Conservation (phyloP, 2,113 vertebrate genomes). For the Petrocephalus microphthalmus region DNA sequence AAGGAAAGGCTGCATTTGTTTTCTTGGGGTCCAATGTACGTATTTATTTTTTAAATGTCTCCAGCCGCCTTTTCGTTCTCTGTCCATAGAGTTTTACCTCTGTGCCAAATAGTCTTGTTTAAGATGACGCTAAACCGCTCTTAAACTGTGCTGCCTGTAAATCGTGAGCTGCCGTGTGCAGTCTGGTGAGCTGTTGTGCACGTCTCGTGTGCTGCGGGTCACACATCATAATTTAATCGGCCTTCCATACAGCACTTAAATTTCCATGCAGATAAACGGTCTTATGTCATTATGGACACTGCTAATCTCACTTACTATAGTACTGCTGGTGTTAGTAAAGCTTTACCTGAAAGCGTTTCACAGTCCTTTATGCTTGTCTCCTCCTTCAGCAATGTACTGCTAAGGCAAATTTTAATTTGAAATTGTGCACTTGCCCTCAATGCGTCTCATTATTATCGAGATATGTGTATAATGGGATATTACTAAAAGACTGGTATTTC, state of each 20-base stretch:
- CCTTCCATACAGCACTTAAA: background rate
- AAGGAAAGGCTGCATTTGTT: slow-evolving; percentile 31
- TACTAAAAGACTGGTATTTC: background rate
- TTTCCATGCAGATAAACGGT: background rate
- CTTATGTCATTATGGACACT: background rate
- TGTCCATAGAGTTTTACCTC: slow-evolving; percentile 35
- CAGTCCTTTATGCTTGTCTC: background rate
- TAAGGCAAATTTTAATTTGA: background rate
- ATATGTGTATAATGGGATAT: background rate
- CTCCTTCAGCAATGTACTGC: background rate
- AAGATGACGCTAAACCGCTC: slow-evolving; percentile 7
- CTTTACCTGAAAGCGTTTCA: background rate
- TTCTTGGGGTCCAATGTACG: slow-evolving; percentile 36
- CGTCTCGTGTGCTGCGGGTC: background rate
- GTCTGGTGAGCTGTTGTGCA: background rate
- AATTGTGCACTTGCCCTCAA: background rate
- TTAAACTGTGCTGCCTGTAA: slow-evolving; percentile 35
- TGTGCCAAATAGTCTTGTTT: slow-evolving; percentile 14
- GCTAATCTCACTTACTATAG: background rate
- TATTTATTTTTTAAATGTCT: background rate
- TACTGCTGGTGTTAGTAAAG: background rate
- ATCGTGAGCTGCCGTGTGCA: background rate
- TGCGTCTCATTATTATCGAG: background rate
- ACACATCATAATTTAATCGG: background rate
- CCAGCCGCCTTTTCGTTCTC: slow-evolving; percentile 26